phyloP scores from a whole-genome alignment of 2,113 vertebrate species.

The Mixornis gularis region DNA sequence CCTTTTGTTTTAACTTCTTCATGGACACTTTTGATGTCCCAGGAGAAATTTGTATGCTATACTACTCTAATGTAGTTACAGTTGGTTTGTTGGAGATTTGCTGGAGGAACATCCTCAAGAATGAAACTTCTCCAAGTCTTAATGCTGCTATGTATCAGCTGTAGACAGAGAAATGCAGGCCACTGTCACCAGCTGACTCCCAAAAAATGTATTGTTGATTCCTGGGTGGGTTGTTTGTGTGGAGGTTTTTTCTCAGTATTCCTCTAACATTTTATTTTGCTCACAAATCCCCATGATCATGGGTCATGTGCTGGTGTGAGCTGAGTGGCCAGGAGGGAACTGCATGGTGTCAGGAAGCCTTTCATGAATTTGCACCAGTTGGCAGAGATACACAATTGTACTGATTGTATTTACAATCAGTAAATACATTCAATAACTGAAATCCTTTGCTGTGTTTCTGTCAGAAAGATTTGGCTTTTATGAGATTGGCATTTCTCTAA shows the following conservation, averaged over 20 bases:
- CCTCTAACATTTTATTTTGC: not conserved
- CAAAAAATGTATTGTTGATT: not conserved
- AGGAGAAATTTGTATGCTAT: rapidly evolving
- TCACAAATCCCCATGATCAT: rapidly evolving
- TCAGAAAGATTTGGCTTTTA: not conserved
- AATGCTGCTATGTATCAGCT: not conserved
- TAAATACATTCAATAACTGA: not conserved
- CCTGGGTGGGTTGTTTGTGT: not conserved
- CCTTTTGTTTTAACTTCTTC: not conserved
- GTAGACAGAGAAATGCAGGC: not conserved
- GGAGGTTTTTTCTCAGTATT: not conserved
- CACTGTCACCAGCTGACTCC: not conserved
- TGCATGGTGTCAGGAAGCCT: not conserved
- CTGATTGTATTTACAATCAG: too few relatives aligned
- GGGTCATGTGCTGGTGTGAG: not conserved
- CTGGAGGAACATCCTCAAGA: not conserved
- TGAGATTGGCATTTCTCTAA: not conserved
- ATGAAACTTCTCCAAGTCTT: not conserved
- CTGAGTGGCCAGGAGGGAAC: not conserved
- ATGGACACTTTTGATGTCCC: not conserved
- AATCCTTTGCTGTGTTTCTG: not conserved
- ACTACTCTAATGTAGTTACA: not conserved
- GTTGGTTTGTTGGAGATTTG: not conserved
- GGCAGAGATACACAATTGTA: not conserved
- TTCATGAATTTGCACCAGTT: not conserved